Percentiles rank a stretch among this genome's conserved stretches.
Evolutionary conservation across 2,113 vertebrate species (phyloP).

Genomic region (Polypterus senegalus): DNA sequence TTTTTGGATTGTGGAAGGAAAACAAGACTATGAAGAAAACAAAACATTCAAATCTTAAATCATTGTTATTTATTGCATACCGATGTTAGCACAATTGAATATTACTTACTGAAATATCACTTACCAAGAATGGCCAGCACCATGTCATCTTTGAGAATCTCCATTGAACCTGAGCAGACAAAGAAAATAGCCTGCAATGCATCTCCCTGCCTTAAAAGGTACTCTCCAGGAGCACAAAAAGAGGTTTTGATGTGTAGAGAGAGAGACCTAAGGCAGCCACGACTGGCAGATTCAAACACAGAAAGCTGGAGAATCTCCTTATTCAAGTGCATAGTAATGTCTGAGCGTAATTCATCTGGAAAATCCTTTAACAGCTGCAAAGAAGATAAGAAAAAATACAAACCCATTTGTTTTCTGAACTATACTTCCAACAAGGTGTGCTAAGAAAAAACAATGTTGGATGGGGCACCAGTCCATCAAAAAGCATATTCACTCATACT

Average conservation of each 20-base stretch:
- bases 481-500: no score
- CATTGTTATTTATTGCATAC: no score
- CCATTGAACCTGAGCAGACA: constrained; percentile 97
- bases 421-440: rapidly evolving
- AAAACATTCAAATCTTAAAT: no score
- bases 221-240: constrained; percentile 93
- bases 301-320: constrained; percentile 95
- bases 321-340: constrained; percentile 97
- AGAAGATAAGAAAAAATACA: neutral
- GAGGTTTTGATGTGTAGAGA: constrained; percentile 95
- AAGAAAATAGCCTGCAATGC: constrained; percentile 94
- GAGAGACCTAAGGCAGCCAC: constrained; percentile 87
- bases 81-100: no score
- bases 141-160: constrained; percentile 90
- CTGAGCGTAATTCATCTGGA: constrained; percentile 88
- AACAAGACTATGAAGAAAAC: no score
- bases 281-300: constrained; percentile 83
- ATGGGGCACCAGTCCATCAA: no score
- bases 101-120: constrained; percentile 20
- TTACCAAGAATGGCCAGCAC: constrained; percentile 93
- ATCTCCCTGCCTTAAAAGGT: constrained; percentile 90
- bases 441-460: neutral
- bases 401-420: neutral
- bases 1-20: no score
- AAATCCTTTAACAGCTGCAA: constrained; percentile 89